Conservation (phyloP, 2,113 vertebrate genomes). For the Rafetus swinhoei region DNA sequence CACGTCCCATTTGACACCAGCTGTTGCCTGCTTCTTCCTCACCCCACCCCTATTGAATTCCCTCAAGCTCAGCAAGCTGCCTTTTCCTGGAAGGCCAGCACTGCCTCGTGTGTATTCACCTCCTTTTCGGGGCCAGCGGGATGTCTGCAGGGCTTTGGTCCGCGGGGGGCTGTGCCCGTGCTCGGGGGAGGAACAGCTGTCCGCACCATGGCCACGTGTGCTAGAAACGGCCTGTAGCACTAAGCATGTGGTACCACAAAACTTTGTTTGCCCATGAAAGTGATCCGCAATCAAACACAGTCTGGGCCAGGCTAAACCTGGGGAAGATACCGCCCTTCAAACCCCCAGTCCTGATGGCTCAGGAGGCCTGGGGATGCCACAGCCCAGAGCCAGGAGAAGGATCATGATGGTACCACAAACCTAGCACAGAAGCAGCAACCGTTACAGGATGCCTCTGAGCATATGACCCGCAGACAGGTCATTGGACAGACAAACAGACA, state of each 20-base stretch:
- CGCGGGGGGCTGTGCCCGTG: background rate
- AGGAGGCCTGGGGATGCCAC: background rate
- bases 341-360: background rate
- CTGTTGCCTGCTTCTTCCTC: too few species aligned
- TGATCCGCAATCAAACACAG: background rate
- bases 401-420: too few species aligned
- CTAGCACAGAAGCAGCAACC: too few species aligned
- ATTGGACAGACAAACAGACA: too few species aligned
- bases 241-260: background rate
- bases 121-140: background rate
- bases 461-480: too few species aligned
- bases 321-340: background rate
- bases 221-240: accelerated
- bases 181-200: background rate
- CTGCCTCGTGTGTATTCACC: background rate
- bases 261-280: background rate
- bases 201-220: background rate
- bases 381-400: background rate
- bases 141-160: background rate
- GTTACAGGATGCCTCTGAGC: too few species aligned
- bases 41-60: background rate
- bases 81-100: background rate
- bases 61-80: background rate
- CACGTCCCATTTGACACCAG: background rate
- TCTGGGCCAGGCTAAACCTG: background rate